Conservation (phyloP, 2,797 vertebrate species). For the Rhinoraja longicauda region DNA sequence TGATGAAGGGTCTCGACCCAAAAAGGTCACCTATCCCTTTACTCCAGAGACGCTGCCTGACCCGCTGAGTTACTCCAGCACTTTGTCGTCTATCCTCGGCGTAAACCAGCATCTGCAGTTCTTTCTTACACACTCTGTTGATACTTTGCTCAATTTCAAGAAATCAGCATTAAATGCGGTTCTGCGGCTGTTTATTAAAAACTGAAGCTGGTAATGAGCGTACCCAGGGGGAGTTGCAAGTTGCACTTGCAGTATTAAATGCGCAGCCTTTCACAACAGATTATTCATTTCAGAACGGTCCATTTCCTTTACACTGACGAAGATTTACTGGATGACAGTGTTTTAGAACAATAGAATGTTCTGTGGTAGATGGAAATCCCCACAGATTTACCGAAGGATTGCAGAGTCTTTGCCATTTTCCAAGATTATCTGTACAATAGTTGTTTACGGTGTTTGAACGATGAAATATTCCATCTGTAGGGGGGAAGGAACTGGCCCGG, state of each 20-base stretch:
- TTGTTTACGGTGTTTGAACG: neutral
- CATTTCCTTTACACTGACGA: slow-evolving; percentile 15
- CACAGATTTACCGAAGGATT: neutral
- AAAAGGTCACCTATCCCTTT: no score
- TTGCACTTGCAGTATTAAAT: slow-evolving; percentile 22
- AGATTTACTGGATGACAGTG: neutral
- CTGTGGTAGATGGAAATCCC: slow-evolving; percentile 21
- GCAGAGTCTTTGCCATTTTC: neutral
- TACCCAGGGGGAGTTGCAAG: neutral
- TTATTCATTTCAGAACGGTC: slow-evolving; percentile 29
- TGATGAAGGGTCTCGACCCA: no score
- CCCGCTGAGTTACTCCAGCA: no score
- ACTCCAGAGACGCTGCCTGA: no score
- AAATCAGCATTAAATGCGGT: neutral
- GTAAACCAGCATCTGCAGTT: no score
- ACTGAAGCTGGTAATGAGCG: neutral
- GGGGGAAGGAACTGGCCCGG: neutral
- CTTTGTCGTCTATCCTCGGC: no score
- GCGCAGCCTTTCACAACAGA: neutral
- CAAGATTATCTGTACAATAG: slow-evolving; percentile 17
- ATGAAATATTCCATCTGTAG: neutral
- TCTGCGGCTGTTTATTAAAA: neutral
- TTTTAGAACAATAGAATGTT: neutral
- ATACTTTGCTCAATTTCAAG: neutral
- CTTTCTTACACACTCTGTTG: no score